Evolutionary conservation across 2,888 invertebrate species (phyloP).

Genomic region (Sarcophaga variegata): DNA sequence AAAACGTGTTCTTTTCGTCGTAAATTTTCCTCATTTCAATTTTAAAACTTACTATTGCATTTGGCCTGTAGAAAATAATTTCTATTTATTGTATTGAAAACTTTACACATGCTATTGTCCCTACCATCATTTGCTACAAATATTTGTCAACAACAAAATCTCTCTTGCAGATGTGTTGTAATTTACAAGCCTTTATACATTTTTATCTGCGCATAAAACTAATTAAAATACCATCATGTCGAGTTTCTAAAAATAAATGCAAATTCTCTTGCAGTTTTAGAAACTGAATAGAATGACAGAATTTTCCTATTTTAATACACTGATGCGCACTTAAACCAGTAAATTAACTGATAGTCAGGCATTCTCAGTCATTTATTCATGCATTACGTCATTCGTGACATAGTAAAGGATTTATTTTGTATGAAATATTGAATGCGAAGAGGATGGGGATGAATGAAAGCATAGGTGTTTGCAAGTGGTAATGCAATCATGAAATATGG

Average conservation of each 20-base stretch:
- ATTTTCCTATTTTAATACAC: slow-evolving; percentile 54
- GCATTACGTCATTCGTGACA: neutral
- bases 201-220: slow-evolving; percentile 56
- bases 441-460: neutral
- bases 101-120: slow-evolving; percentile 55
- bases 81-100: slow-evolving; percentile 44
- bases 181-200: neutral
- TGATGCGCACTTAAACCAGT: slow-evolving; percentile 54
- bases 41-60: neutral
- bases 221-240: slow-evolving; percentile 70
- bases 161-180: neutral
- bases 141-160: slow-evolving; percentile 37
- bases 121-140: slow-evolving; percentile 35
- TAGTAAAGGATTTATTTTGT: slow-evolving; percentile 24
- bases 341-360: neutral
- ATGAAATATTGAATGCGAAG: slow-evolving; percentile 6
- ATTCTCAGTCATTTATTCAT: neutral
- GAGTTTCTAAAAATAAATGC: slow-evolving; percentile 63
- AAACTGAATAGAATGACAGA: no score
- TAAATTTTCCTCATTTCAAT: no score
- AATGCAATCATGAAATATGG: no score
- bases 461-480: no score
- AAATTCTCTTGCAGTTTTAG: slow-evolving; percentile 15
- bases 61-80: slow-evolving; percentile 34
- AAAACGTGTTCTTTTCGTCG: no score